Evolutionary conservation across 2,797 vertebrate species (phyloP).

Genomic region (Macroramphosus scolopax): DNA sequence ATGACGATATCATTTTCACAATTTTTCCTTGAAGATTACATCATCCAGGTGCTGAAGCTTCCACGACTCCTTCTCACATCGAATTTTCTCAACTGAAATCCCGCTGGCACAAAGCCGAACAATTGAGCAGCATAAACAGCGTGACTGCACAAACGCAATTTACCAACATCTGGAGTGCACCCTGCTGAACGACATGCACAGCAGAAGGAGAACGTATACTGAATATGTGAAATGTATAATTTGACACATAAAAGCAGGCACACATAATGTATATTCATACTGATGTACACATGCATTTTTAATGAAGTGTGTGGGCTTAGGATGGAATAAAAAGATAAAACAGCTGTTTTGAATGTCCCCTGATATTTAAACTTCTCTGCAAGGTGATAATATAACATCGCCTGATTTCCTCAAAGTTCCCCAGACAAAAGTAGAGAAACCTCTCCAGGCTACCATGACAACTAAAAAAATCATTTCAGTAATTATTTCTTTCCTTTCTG

Average conservation of each 20-base stretch:
- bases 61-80: background rate
- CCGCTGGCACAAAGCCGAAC: conserved; percentile 1
- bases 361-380: conserved; percentile 11
- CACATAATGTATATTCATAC: conserved; percentile 25
- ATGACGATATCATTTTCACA: background rate
- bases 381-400: conserved; percentile 7
- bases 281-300: conserved; percentile 30
- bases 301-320: conserved; percentile 24
- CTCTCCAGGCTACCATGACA: too few relatives aligned
- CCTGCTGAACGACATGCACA: conserved; percentile 7
- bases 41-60: background rate
- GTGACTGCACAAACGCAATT: too few relatives aligned
- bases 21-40: conserved; percentile 4
- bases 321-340: conserved; percentile 28
- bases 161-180: conserved; percentile 2
- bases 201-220: background rate
- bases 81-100: background rate
- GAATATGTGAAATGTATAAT: conserved; percentile 20
- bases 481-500: conserved; percentile 4
- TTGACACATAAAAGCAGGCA: conserved; percentile 27
- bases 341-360: conserved; percentile 35
- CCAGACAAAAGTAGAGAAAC: background rate
- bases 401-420: conserved; percentile 2
- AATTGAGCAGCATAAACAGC: too few relatives aligned
- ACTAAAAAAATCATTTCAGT: conserved; percentile 11